Base-by-base conservation (phyloP, 1,140 invertebrate genomes). In the Sitophilus oryzae region DNA sequence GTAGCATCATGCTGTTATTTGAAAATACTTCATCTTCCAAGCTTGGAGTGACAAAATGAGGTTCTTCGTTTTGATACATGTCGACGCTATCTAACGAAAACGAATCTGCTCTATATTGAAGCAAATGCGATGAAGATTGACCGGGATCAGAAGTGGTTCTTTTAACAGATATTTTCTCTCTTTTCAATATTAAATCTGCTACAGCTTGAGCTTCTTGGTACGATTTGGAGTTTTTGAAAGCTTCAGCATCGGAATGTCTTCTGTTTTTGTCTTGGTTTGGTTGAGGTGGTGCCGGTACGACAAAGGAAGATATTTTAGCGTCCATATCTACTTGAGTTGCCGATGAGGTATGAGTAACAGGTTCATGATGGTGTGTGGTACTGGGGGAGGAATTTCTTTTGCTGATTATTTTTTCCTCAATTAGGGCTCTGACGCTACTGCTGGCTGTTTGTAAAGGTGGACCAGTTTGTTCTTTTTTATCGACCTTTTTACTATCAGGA, bases 361-460 rank as follows among this genome's bases (percentile, higher is more conserved):
- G 58, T 76, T 82, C 74, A 20, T 79, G 77, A 62, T 79, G 77
- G 66, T 71, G 66, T 43, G 72, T 70, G 20, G 74, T 72, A 19
- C 74, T 66, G 9, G 73, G 74, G 11, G 76, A 11, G 61, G 63
- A 74, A 65, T 75, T 75, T 50, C 88, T 75, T 62, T 89, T 89
- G 65, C 88, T 91, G 58, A 91, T 93, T 49, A 93, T 93, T 71
- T 93, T 93, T 69, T 93, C 90, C 73, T 92, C 89, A 56, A 93
- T 93, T 1, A 93, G 78, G 10, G 89, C 90, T 41, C 89, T 75
- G 2, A 93, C 88, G 54, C 88, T 90, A 52, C 91, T 84, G 41
- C 88, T 91, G 0, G 89, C 89, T 5, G 89, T 93, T 76, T 91
- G 89, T 49, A 93, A 66, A 0, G 89, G 89, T 4, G 89, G 87